These are phyloP conservation scores for Chaetura pelagica DNA, from an alignment of 2,113 vertebrate species.

Conservation along the genomic window DNA sequence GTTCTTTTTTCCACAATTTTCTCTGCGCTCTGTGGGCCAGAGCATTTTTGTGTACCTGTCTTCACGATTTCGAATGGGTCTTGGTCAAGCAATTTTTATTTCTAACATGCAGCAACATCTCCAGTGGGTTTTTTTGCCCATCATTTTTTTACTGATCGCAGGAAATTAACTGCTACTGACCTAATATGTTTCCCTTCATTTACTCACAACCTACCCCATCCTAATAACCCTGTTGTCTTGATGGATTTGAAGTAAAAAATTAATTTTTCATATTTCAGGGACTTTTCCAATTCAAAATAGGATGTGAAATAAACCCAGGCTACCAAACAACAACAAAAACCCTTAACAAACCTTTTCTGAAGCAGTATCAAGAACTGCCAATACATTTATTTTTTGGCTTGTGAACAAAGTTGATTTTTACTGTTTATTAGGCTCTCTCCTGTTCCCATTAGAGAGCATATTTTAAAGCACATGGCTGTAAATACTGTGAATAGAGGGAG, in stretches of 20 bases:
- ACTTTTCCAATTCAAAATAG: not conserved
- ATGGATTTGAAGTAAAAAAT: not conserved
- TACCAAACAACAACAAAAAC: not conserved
- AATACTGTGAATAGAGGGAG: conserved; percentile 45
- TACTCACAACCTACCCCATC: not conserved
- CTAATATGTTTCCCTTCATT: not conserved
- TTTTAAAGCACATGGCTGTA: not conserved
- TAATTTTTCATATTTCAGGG: not conserved
- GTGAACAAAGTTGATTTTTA: conserved; percentile 67
- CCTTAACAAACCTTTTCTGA: not conserved
- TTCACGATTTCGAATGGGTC: not conserved
- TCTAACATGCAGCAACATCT: not conserved
- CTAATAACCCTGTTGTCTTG: not conserved
- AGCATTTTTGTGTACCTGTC: not conserved
- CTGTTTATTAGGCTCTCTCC: conserved; percentile 66
- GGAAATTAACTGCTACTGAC: not conserved
- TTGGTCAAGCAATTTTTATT: not conserved
- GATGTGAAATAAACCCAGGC: not conserved
- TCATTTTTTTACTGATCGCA: not conserved
- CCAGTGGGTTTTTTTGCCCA: not conserved
- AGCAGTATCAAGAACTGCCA: not conserved
- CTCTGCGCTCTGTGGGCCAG: not conserved
- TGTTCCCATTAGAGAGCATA: conserved; percentile 10
- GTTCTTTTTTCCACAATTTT: not conserved
- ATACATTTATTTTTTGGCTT: conserved; percentile 58